Conservation (phyloP, 2,797 vertebrate species). For the Forpus xanthops region DNA sequence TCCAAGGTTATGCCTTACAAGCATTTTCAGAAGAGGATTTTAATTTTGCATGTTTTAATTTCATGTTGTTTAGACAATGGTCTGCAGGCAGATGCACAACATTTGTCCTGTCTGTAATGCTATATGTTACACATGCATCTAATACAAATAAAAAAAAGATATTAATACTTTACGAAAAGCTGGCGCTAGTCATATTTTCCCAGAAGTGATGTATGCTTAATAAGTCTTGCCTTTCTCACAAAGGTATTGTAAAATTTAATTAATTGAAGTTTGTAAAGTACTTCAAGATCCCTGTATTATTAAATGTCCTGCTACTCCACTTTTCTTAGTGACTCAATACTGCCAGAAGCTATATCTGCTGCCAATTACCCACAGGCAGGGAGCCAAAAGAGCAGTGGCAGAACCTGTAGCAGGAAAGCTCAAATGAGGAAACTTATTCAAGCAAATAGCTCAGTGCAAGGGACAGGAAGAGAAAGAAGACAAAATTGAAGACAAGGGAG, state of each 20-base stretch:
- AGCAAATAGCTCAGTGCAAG: neutral
- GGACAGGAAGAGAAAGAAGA: neutral
- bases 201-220: neutral
- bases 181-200: neutral
- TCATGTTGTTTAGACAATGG: neutral
- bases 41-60: neutral
- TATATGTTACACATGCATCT: neutral
- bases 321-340: neutral
- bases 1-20: neutral
- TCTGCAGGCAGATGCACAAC: neutral
- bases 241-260: neutral
- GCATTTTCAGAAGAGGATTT: neutral
- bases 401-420: neutral
- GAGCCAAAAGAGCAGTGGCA: neutral
- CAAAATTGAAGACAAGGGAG: neutral
- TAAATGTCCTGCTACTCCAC: neutral
- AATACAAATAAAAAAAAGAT: neutral
- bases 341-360: neutral
- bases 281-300: neutral
- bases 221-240: neutral
- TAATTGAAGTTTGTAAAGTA: conserved; percentile 22
- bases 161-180: neutral
- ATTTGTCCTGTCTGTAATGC: neutral
- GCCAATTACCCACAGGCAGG: neutral
- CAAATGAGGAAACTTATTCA: neutral